Conservation (phyloP, 2,113 vertebrate species). For the Prinia subflava region DNA sequence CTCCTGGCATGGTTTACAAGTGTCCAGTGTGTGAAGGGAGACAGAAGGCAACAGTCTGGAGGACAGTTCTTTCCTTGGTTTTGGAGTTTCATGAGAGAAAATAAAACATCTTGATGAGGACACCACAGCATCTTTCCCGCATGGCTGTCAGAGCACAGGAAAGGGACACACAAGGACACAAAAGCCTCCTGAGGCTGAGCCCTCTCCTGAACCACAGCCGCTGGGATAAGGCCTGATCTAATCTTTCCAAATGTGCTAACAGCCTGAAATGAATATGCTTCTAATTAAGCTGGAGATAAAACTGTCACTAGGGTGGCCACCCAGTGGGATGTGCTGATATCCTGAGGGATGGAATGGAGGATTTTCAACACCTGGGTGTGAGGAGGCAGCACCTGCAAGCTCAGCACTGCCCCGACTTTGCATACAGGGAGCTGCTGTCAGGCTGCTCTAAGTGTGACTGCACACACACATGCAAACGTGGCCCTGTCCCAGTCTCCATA, state of each 20-base stretch:
- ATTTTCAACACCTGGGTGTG: background rate
- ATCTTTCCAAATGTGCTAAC: conserved; percentile 3
- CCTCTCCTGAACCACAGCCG: background rate
- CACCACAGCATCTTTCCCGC: background rate
- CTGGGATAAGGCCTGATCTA: background rate
- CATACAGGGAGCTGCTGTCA: background rate
- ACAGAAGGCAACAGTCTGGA: background rate
- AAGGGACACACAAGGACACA: background rate
- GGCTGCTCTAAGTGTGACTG: background rate
- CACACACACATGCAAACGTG: background rate
- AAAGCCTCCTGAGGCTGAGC: background rate
- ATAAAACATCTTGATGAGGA: background rate
- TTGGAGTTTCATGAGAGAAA: background rate
- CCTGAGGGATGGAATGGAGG: background rate
- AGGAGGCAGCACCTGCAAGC: background rate
- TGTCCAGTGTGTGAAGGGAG: background rate
- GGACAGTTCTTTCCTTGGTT: background rate
- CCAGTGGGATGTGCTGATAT: background rate
- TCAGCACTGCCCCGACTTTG: background rate
- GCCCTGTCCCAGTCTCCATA: background rate
- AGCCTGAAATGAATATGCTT: conserved; percentile 7
- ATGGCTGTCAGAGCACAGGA: background rate
- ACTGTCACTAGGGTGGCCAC: background rate
- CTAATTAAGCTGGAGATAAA: conserved; percentile 11
- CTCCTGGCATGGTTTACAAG: rapidly evolving